These are phyloP conservation scores for Drosophila nebulosa DNA, from an alignment of 1,140 invertebrate species.

Conservation along the genomic window DNA sequence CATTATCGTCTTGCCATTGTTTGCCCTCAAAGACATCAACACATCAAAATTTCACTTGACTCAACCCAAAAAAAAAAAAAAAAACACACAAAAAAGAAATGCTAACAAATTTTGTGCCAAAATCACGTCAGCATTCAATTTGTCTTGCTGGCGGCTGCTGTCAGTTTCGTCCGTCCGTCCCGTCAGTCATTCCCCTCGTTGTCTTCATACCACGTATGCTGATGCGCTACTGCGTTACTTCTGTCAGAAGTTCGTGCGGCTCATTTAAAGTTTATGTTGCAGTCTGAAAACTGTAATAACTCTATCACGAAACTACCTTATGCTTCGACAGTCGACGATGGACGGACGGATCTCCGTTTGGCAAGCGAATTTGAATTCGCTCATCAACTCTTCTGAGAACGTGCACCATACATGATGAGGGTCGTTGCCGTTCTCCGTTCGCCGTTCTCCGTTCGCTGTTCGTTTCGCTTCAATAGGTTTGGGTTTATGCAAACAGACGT, in stretches of 20 bases:
- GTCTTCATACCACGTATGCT: not conserved
- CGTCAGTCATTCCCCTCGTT: no score
- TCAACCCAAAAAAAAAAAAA: constrained; percentile 2
- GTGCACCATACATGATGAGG: constrained; percentile 74
- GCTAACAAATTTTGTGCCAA: constrained; percentile 33
- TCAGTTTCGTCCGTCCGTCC: no score
- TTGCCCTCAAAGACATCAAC: not conserved
- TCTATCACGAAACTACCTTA: constrained; percentile 10
- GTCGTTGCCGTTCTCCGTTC: constrained; percentile 18
- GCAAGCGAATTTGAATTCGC: constrained; percentile 66
- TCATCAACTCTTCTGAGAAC: constrained; percentile 67
- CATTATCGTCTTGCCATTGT: constrained; percentile 9
- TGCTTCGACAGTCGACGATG: no score
- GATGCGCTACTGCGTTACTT: not conserved
- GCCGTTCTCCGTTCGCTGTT: constrained; percentile 21
- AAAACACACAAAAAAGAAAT: no score
- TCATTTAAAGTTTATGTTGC: constrained; percentile 74
- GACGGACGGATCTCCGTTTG: constrained; percentile 14
- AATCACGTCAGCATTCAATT: constrained; percentile 78
- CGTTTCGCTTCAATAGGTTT: constrained; percentile 73
- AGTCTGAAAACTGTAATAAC: constrained; percentile 11
- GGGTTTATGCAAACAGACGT: constrained; percentile 77
- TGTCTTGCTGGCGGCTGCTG: constrained; percentile 19
- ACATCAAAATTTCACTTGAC: not conserved
- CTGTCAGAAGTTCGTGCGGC: constrained; percentile 55